Percentiles rank a stretch among this genome's conserved stretches.
phyloP scores from a whole-genome alignment of 1,140 invertebrate species.

The Drosophila yakuba region DNA sequence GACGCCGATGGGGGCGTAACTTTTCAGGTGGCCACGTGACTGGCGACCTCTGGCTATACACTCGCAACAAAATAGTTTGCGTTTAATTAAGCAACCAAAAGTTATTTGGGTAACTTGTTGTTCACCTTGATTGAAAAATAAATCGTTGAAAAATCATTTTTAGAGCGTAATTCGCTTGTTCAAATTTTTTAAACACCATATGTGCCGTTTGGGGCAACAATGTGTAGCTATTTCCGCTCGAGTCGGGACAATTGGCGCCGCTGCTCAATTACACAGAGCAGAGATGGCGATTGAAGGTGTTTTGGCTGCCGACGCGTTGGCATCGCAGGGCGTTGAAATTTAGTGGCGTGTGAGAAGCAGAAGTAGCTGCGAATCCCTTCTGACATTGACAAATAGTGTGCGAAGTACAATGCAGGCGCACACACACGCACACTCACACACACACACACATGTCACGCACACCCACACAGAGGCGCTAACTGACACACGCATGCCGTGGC shows the following conservation, averaged over 20 bases:
- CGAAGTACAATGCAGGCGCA: conserved; percentile 65
- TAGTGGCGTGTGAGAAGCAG: conserved; percentile 23
- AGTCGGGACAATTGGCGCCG: conserved; percentile 13
- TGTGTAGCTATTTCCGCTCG: background rate
- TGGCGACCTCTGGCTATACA: background rate
- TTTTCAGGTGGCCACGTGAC: conserved; percentile 3
- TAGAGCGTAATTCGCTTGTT: too few species aligned
- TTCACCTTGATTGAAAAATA: background rate
- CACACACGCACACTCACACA: conserved; percentile 6
- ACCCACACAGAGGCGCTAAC: background rate
- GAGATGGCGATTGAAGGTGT: conserved; percentile 29
- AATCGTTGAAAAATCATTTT: too few species aligned
- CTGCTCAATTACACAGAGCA: conserved; percentile 26
- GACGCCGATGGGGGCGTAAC: conserved; percentile 9
- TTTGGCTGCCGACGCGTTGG: conserved; percentile 33
- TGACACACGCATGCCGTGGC: conserved; percentile 48
- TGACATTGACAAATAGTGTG: conserved; percentile 82
- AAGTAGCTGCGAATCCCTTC: conserved; percentile 49
- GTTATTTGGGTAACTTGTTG: too few species aligned
- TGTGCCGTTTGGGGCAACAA: background rate
- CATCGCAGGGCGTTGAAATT: conserved; percentile 10
- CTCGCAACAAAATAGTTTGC: background rate
- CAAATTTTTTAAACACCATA: too few species aligned
- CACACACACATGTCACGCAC: background rate
- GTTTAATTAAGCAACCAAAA: too few species aligned